These are phyloP conservation scores for Trididemnum nubilum DNA, from an alignment of 23 tunicate genomes.

Conservation along the genomic window DNA sequence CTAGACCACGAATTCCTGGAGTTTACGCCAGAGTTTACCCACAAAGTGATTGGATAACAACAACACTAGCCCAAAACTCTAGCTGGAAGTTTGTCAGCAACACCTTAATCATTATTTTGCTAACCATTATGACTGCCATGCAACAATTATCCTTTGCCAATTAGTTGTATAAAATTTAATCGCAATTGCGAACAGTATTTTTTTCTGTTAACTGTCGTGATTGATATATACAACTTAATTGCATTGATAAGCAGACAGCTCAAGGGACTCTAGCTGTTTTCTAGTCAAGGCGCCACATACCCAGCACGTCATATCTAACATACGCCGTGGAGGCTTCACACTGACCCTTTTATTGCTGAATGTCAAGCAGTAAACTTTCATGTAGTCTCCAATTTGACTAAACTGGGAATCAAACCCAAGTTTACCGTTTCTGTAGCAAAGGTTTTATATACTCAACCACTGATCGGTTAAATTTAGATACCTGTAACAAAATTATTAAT, in stretches of 20 bases:
- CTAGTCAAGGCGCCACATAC: too few relatives aligned
- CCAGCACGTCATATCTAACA: too few relatives aligned
- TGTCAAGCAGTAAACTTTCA: not conserved
- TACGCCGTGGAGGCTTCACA: too few relatives aligned
- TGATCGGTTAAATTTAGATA: not conserved
- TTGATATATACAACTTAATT: too few relatives aligned
- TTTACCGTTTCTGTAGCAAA: not conserved
- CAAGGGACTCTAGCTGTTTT: too few relatives aligned
- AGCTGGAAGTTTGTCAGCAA: not conserved
- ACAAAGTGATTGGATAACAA: not conserved
- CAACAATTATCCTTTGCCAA: too few relatives aligned
- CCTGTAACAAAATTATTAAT: not conserved
- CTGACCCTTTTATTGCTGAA: not conserved
- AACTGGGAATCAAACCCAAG: not conserved
- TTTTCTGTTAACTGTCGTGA: too few relatives aligned
- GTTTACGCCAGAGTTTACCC: slow-evolving; percentile 24
- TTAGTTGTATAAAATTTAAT: too few relatives aligned
- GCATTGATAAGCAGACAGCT: too few relatives aligned
- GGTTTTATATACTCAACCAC: not conserved
- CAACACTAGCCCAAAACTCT: not conserved
- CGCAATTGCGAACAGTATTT: too few relatives aligned
- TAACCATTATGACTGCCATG: not conserved
- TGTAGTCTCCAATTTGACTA: not conserved
- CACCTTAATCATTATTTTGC: not conserved
- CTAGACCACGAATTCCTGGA: slow-evolving; percentile 9